Conservation (phyloP, 2,888 invertebrate genomes). For the Epinotia nisella region DNA sequence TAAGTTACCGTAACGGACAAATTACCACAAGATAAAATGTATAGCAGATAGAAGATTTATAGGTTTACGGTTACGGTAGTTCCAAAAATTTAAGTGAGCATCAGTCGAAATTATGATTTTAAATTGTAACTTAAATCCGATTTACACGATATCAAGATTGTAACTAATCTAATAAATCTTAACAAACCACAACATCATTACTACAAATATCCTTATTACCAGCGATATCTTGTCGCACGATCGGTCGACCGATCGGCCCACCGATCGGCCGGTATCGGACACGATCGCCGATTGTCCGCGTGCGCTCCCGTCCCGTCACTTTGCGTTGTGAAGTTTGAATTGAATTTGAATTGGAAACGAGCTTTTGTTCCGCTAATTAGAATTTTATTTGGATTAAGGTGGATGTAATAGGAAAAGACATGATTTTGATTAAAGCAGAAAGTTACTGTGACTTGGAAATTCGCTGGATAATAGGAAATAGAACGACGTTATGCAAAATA, state of each 20-base stretch:
- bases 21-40: too few species aligned
- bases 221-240: conserved; percentile 31
- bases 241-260: conserved; percentile 34
- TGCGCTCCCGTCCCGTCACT: conserved; percentile 8
- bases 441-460: conserved; percentile 18
- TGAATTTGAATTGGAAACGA: conserved; percentile 25
- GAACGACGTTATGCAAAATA: conserved; percentile 6
- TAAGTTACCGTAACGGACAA: too few species aligned
- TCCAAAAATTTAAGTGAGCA: too few species aligned
- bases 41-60: too few species aligned
- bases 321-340: conserved; percentile 23
- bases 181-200: conserved; percentile 35
- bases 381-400: conserved; percentile 28
- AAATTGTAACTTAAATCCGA: too few species aligned
- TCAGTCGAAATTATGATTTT: background rate
- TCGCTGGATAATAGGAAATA: background rate
- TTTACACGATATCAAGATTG: background rate
- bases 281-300: conserved; percentile 50
- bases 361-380: conserved; percentile 29
- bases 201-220: conserved; percentile 39
- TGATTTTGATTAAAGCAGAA: conserved; percentile 21
- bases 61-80: too few species aligned
- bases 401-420: conserved; percentile 28
- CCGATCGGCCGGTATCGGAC: conserved; percentile 52
- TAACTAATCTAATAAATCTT: conserved; percentile 12